Evolutionary conservation across 2,888 invertebrate genomes (phyloP).

Genomic region (Clitarchus hookeri): DNA sequence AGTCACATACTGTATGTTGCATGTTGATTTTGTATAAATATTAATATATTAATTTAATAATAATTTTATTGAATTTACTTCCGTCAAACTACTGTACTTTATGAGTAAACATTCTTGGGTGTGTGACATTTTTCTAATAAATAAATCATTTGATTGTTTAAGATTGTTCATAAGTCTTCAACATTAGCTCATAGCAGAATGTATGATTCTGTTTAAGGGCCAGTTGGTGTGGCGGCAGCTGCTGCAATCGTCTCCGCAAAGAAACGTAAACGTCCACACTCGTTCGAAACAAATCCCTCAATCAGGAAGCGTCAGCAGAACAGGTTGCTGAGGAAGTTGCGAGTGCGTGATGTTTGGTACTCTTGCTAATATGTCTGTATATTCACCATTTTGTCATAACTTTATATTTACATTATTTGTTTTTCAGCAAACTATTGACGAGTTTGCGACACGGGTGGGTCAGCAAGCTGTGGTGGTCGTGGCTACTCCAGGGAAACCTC

Average conservation of each 20-base stretch:
- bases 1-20: too few relatives aligned
- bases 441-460: conserved; percentile 95
- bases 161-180: neutral
- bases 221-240: conserved; percentile 94
- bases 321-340: conserved; percentile 81
- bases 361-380: neutral
- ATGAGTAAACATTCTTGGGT: too few relatives aligned
- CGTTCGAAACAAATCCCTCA: conserved; percentile 96
- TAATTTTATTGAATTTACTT: too few relatives aligned
- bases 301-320: conserved; percentile 95
- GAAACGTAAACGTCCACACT: conserved; percentile 92
- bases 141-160: too few relatives aligned
- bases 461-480: conserved; percentile 96
- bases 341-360: conserved; percentile 60
- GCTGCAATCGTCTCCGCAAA: conserved; percentile 96
- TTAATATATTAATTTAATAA: too few relatives aligned
- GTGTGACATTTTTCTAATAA: too few relatives aligned
- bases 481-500: conserved; percentile 94
- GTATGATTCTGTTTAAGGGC: conserved; percentile 61
- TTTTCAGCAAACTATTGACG: conserved; percentile 87
- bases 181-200: neutral
- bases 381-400: neutral
- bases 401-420: neutral
- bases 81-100: too few relatives aligned
- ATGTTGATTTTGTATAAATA: too few relatives aligned